These are phyloP conservation scores for Balearica regulorum DNA, from an alignment of 2,797 vertebrate genomes.

Conservation along the genomic window DNA sequence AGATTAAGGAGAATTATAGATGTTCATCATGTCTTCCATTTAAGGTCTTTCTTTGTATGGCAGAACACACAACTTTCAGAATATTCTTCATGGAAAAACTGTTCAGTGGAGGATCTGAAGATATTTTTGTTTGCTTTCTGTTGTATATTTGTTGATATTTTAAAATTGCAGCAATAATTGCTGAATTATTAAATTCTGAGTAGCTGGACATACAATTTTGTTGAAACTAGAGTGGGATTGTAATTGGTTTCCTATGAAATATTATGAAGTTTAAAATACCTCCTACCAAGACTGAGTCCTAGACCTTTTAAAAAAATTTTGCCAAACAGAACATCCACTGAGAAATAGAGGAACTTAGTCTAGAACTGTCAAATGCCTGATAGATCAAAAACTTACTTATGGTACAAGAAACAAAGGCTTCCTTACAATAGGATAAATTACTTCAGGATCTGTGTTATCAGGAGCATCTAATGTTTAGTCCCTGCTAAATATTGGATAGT, in stretches of 20 bases:
- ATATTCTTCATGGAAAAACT: background rate
- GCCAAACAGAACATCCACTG: background rate
- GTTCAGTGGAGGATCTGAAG: background rate
- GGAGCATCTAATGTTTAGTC: background rate
- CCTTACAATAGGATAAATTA: background rate
- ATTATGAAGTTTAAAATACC: background rate
- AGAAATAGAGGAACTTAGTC: background rate
- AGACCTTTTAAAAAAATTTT: background rate
- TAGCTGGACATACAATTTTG: background rate
- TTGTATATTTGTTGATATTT: background rate
- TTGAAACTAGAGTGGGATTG: background rate
- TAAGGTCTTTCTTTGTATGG: background rate
- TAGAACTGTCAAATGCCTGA: background rate
- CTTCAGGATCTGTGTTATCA: background rate
- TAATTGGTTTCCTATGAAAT: background rate
- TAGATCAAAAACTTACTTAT: background rate
- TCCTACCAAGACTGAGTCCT: background rate
- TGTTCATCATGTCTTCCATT: background rate
- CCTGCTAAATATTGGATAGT: background rate
- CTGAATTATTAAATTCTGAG: background rate
- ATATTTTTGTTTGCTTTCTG: background rate
- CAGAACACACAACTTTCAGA: background rate
- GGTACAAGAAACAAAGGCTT: background rate
- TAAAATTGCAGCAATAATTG: background rate
- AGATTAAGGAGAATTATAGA: background rate